These are phyloP conservation scores for Charaxes varanes DNA, from an alignment of 1,140 invertebrate genomes.

Conservation along the genomic window DNA sequence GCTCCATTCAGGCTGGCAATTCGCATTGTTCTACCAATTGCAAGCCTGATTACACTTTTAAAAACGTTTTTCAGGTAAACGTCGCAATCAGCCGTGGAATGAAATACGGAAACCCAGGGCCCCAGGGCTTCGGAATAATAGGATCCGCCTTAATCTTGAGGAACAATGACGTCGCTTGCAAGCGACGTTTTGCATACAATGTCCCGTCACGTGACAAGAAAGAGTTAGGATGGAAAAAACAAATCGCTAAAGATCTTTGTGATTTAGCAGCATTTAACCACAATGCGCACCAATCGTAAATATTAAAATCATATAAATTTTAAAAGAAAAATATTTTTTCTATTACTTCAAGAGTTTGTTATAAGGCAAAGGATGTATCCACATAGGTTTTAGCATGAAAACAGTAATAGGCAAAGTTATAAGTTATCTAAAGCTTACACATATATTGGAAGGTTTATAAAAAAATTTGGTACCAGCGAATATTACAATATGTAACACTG, in stretches of 20 bases:
- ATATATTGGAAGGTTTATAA: too few species aligned
- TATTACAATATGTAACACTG: too few species aligned
- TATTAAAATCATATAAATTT: too few species aligned
- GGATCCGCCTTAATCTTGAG: conserved; percentile 53
- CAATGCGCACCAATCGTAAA: too few species aligned
- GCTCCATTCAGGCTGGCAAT: conserved; percentile 37
- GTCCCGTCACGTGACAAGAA: conserved; percentile 33
- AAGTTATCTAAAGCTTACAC: too few species aligned
- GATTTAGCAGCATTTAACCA: too few species aligned
- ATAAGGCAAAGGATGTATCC: too few species aligned
- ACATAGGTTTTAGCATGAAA: too few species aligned
- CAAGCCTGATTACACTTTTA: conserved; percentile 55
- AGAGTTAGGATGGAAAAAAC: conserved; percentile 27
- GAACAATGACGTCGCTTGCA: conserved; percentile 54
- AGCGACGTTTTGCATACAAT: conserved; percentile 65
- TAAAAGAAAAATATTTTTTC: too few species aligned
- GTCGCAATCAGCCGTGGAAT: conserved; percentile 55
- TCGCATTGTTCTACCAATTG: conserved; percentile 58
- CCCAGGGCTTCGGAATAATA: conserved; percentile 40
- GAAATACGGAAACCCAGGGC: conserved; percentile 29
- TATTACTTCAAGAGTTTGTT: too few species aligned
- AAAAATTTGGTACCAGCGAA: too few species aligned
- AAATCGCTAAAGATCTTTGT: conserved; percentile 10
- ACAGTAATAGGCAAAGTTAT: too few species aligned
- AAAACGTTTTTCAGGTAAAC: conserved; percentile 40